Base-by-base conservation (phyloP, 2,888 invertebrate genomes). In the Xanthorhoe designata region DNA sequence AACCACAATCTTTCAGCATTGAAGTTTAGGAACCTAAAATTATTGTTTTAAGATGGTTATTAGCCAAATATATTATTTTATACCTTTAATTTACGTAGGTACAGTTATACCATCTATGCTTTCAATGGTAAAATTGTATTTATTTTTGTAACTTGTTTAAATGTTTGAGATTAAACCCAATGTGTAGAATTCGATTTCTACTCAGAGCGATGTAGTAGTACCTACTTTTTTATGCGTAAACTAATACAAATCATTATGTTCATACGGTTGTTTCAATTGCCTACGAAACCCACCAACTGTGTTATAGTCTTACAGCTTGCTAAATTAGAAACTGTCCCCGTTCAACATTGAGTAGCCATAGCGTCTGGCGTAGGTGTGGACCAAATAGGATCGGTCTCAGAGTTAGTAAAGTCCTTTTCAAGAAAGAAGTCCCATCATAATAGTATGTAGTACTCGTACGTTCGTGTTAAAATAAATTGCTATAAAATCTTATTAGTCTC, bases 191-290 rank as follows among this genome's bases (percentile, higher is more conserved):
- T 85, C 83, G 78, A 78, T 80, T 24, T 82, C 73, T 82, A 85
- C 83, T 85, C 81, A 85, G 85, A 87, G 79, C 82, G 78, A 84
- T 84, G 83, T n/a, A n/a, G n/a, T n/a, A n/a, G n/a, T 87, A 88
- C 84, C 85, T 87, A 81, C 78, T 84, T 84, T 85, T 88, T 78
- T 88, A 87, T 80, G 79, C 78, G 76, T 89, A 87, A 81, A 82
- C 75, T 82, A 86, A 88, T 86, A 86, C 85, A 85, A 81, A 81
- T 84, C 83, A 83, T 80, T 74, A 73, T 54, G 57, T 24, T 51
- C 32, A 74, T 24, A 72, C 74, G 2, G 53, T 75, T 47, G 79
- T 66, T 78, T 75, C 71, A 61, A 58, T 51, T 64, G 50, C 9
- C 24, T 7, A 32, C 24, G 2, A 24, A 24, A 24, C 24, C 24